Evolutionary conservation across 1,140 invertebrate genomes (phyloP), one percentile per base, ranked within the genome.

Genomic region (Apis florea): DNA sequence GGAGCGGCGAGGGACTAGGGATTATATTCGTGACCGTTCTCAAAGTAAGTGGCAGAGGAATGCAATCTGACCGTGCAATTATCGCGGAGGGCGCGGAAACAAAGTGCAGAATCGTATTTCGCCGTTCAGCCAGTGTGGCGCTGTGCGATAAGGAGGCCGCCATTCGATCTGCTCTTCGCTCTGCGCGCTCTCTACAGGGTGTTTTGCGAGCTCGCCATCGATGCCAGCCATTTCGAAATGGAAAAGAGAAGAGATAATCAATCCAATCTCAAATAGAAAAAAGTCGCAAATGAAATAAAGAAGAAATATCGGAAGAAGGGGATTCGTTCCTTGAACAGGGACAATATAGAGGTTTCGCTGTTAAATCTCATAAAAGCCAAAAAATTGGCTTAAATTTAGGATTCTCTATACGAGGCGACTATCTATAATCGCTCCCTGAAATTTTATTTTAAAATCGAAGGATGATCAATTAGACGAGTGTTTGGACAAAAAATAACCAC

Each of bases 81-180:
- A 92, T 91, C 89, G 68, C 89, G 77, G 53, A 66, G 70, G 78
- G 79, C 82, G 74, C 86, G 80, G 84, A 90, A 91, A 92, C 92
- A 92, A 92, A 91, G 87, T 89, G 86, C 83, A 82, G 89, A 91
- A 92, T 91, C 89, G 91, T 91, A 91, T 92, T 92, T 92, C 86
- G 89, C 85, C 89, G 88, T 90, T 90, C 89, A 90, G 91, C 90
- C 91, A 92, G 90, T 90, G 91, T 89, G 90, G 86, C 81, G 67
- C 84, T 72, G 83, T 77, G 87, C 87, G 92, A 91, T 92, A 91
- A 92, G 89, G 84, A 88, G 80, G 74, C 84, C 85, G 82, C 88
- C 54, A 73, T 77, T 78, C 61, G 19, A 70, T 63, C 58, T 77
- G 79, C 58, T 81, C 49, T 74, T 63, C 69, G 17, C 24, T 49